Evolutionary conservation across 2,797 vertebrate genomes (phyloP).

Genomic region (Cebuella pygmaea): DNA sequence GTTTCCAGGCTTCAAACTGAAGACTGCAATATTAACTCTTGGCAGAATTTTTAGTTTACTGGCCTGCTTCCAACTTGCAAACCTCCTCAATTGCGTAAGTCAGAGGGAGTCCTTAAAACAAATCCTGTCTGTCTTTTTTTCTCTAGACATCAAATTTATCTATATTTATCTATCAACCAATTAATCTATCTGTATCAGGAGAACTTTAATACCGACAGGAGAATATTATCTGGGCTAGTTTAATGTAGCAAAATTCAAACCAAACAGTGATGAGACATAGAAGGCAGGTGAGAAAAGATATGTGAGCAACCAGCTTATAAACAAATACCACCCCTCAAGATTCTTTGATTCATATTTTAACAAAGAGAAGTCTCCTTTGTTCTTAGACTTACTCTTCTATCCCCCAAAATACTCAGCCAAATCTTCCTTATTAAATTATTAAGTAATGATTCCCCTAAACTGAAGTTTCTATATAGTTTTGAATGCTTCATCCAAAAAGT

Average conservation of each 20-base stretch:
- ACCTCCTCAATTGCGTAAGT: background rate
- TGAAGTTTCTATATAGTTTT: background rate
- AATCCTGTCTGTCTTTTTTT: background rate
- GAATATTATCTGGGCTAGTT: background rate
- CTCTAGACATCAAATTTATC: background rate
- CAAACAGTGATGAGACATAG: background rate
- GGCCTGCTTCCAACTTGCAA: background rate
- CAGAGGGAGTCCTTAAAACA: background rate
- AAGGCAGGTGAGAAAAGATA: background rate
- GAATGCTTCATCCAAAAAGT: background rate
- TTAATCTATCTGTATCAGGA: background rate
- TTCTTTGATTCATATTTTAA: background rate
- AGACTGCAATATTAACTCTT: background rate
- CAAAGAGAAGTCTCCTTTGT: background rate
- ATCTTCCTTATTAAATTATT: background rate
- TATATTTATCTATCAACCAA: background rate
- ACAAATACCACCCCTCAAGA: background rate
- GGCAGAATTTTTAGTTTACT: background rate
- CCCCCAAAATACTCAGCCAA: background rate
- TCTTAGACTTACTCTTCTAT: background rate
- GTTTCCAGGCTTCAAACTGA: background rate
- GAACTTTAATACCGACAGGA: background rate
- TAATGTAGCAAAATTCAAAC: background rate
- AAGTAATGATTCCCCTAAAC: background rate
- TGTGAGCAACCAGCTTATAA: background rate